Evolutionary conservation across 2,113 vertebrate species (phyloP).

Genomic region (Alexandromys fortis): DNA sequence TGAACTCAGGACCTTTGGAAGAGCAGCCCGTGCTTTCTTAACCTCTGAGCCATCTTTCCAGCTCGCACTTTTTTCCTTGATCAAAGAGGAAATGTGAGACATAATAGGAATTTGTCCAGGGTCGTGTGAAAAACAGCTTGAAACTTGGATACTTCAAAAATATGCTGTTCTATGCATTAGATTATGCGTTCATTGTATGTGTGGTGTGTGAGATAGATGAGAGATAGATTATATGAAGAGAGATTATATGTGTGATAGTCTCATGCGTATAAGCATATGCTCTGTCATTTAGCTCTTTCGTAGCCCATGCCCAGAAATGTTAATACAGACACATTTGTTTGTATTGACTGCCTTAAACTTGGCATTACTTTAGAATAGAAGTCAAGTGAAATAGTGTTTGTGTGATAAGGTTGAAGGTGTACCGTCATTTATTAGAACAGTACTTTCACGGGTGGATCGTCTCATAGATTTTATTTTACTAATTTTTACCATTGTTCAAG

Average conservation of each 20-base stretch:
- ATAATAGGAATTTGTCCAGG: neutral
- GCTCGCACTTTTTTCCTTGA: neutral
- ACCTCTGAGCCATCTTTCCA: no score
- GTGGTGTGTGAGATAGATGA: neutral
- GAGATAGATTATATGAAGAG: neutral
- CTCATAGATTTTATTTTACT: neutral
- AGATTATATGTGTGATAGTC: no score
- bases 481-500: neutral
- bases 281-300: neutral
- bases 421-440: neutral
- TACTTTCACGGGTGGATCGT: neutral
- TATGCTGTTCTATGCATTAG: neutral
- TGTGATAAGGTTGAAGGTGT: neutral
- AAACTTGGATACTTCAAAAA: neutral
- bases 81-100: neutral
- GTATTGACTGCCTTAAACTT: neutral
- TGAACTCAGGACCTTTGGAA: no score
- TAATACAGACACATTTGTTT: neutral
- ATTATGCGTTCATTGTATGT: neutral
- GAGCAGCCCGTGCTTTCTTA: no score
- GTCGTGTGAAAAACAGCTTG: neutral
- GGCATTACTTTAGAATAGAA: neutral
- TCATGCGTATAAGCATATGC: neutral
- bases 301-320: neutral
- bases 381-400: neutral